Base-by-base conservation (phyloP, 1,140 invertebrate species). In the Colletes latitarsis region DNA sequence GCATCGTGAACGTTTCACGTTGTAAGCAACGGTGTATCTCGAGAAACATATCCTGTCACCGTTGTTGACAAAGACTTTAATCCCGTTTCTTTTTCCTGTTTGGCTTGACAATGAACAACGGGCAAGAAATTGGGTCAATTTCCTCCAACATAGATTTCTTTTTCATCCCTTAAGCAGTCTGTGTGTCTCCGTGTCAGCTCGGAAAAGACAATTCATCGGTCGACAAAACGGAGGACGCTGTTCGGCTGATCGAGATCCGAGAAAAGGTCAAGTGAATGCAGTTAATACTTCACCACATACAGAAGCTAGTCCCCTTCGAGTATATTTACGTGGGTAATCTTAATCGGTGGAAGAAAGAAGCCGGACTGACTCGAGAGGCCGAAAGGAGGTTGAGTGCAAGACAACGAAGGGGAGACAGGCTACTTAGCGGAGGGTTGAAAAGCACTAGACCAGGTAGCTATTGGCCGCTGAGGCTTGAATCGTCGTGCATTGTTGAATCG, bases 321-420 rank as follows among this genome's bases (percentile, higher is more conserved):
- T 84, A 55, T 87, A 81, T 90, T 91, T 90, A 82, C 91, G 90
- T 91, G 91, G 80, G 60, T 90, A 91, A 92, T 92, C 91, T 91
- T 86, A 88, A 92, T 92, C 89, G 75, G 66, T 72, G 74, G 63
- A 70, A 74, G 67, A 88, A 88, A 85, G 79, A 71, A 88, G 81
- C 60, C 63, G n/a, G 60, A 55, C 69, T 30, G n/a, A 17, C 14
- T 72, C 17, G 21, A 52, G 62, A 66, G 67, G 55, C 10, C 15
- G 71, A 82, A 84, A 82, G 64, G 52, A 70, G 75, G 78, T 87
- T 83, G 76, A 87, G 66, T 82, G 19, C n/a, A 63, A 63, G 70
- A 81, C 19, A 80, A 84, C 79, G 46, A 19, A 58, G 46, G 55
- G 67, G 52, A 68, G 64, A 81, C 41, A 60, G 64, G 58, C 63